These are phyloP conservation scores for Anas platyrhynchos DNA, from an alignment of 2,113 vertebrate genomes.

Conservation along the genomic window DNA sequence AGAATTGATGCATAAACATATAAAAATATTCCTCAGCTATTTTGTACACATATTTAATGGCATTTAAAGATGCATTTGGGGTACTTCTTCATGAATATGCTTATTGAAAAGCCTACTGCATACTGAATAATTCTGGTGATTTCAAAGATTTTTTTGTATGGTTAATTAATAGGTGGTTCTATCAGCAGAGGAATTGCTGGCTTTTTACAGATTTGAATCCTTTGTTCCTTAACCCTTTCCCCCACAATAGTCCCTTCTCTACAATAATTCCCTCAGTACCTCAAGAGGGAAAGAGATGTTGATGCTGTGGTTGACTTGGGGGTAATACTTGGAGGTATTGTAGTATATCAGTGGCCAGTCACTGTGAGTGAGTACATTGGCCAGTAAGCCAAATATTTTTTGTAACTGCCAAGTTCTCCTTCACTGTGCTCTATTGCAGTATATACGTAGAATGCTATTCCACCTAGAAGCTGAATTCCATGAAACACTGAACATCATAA, in stretches of 20 bases:
- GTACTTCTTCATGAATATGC: constrained; percentile 11
- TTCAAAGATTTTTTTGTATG: background rate
- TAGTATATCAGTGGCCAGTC: background rate
- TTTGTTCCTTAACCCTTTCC: background rate
- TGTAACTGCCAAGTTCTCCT: background rate
- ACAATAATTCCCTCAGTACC: background rate
- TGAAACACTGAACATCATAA: background rate
- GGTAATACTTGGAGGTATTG: background rate
- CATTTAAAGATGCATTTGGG: constrained; percentile 22
- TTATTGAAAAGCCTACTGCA: background rate
- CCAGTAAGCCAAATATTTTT: background rate
- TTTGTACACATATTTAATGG: constrained; percentile 2
- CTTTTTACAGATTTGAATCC: background rate
- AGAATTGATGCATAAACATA: background rate
- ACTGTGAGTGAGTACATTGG: background rate
- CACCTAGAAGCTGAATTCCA: background rate
- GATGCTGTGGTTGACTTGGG: background rate
- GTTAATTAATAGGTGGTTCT: background rate
- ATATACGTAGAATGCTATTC: background rate
- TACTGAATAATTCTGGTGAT: constrained; percentile 6
- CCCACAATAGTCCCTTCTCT: background rate
- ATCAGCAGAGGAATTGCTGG: background rate
- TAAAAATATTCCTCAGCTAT: background rate
- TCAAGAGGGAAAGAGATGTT: background rate
- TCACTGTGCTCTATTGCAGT: background rate